phyloP scores from a whole-genome alignment of 2,888 invertebrate species.

The Lumbricus terrestris region DNA sequence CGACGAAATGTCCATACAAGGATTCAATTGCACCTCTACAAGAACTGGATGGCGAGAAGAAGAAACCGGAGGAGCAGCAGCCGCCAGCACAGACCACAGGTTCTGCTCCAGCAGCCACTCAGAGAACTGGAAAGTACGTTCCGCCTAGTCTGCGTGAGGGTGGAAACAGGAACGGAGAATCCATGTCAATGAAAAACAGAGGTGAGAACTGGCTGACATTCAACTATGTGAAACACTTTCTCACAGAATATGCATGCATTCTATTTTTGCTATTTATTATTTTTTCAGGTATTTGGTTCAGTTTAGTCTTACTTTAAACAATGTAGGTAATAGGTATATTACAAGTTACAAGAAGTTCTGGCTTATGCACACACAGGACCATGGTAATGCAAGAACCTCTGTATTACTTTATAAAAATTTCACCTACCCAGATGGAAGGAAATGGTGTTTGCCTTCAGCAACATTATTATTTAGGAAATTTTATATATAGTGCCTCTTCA shows the following conservation, averaged over 20 bases:
- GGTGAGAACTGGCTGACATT: constrained; percentile 42
- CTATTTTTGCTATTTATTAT: not conserved
- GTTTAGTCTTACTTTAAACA: not conserved
- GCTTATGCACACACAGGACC: no score
- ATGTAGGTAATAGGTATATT: not conserved
- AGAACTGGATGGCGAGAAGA: constrained; percentile 34
- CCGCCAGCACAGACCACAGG: constrained; percentile 40
- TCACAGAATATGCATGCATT: not conserved
- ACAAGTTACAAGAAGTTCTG: not conserved
- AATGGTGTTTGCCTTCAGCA: no score
- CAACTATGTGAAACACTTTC: not conserved
- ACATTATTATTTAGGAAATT: no score
- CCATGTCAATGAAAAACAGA: constrained; percentile 65
- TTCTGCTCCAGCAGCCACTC: constrained; percentile 37
- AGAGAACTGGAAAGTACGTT: constrained; percentile 65
- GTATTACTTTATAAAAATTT: no score
- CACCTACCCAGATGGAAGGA: no score
- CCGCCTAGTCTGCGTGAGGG: constrained; percentile 82
- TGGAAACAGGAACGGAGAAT: constrained; percentile 71
- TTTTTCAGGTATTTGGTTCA: not conserved
- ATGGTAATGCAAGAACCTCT: no score
- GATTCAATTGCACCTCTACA: constrained; percentile 69
- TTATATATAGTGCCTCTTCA: no score
- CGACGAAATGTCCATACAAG: constrained; percentile 95
- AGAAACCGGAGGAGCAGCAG: constrained; percentile 31